These are phyloP conservation scores for Gymnocheta viridis DNA, from an alignment of 2,888 invertebrate genomes.

Conservation along the genomic window DNA sequence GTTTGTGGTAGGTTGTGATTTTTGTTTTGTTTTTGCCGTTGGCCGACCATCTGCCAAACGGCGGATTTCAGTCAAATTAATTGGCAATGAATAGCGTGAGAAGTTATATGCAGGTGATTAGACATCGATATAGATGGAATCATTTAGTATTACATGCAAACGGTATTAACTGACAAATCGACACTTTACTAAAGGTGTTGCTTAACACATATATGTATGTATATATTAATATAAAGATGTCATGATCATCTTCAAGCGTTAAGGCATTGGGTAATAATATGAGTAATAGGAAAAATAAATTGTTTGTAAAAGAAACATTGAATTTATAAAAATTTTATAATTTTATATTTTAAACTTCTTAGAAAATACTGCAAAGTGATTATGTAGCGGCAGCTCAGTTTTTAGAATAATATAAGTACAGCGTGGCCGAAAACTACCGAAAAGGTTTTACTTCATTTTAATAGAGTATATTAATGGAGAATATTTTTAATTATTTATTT, in stretches of 20 bases:
- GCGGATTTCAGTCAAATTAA: background rate
- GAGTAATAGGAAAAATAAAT: conserved; percentile 7
- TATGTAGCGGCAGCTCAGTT: no score
- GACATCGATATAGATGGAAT: conserved; percentile 18
- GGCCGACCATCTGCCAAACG: conserved; percentile 46
- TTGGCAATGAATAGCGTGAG: conserved; percentile 46
- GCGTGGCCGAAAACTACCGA: no score
- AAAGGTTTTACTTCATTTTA: no score
- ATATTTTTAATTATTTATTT: no score
- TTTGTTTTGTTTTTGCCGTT: background rate
- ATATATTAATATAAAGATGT: conserved; percentile 59
- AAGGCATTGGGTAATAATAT: background rate
- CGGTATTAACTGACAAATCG: background rate
- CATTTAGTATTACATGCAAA: background rate
- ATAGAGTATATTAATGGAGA: no score
- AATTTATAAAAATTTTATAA: background rate
- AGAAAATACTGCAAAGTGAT: no score
- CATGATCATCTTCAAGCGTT: conserved; percentile 26
- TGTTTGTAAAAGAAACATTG: background rate
- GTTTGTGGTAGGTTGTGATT: conserved; percentile 52
- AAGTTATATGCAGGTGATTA: conserved; percentile 34
- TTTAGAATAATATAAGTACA: no score
- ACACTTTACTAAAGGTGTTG: conserved; percentile 17
- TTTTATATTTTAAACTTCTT: no score
- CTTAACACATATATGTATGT: conserved; percentile 9